Percentiles rank a stretch among this genome's conserved stretches.
phyloP scores from a whole-genome alignment of 2,888 invertebrate species.

The Anticlea derivata region DNA sequence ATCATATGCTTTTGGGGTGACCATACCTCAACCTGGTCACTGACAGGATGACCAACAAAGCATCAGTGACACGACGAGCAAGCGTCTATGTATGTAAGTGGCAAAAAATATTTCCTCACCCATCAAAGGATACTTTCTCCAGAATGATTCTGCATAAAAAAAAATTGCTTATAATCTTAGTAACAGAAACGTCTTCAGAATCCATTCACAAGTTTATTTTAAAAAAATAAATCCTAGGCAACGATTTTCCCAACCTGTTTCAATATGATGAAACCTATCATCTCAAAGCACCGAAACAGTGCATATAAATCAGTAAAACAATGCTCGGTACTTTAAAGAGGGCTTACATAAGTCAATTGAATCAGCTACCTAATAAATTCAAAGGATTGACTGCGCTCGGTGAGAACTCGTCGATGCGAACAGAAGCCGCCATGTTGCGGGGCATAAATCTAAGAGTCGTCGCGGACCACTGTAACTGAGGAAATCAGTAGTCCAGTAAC shows the following conservation, averaged over 20 bases:
- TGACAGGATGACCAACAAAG: no score
- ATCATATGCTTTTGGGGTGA: no score
- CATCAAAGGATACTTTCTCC: no score
- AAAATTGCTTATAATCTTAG: no score
- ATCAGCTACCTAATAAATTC: constrained; percentile 72
- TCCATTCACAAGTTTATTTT: no score
- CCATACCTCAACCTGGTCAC: no score
- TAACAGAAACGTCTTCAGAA: no score
- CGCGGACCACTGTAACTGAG: constrained; percentile 13
- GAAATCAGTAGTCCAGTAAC: not conserved
- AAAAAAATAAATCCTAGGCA: not conserved
- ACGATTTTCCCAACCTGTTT: not conserved
- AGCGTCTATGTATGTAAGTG: no score
- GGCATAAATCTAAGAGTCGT: constrained; percentile 75
- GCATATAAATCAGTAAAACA: constrained; percentile 71
- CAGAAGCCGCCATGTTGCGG: constrained; percentile 74
- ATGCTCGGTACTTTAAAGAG: constrained; percentile 61
- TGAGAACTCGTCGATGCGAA: constrained; percentile 74
- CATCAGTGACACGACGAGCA: no score
- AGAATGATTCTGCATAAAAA: no score
- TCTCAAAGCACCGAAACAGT: constrained; percentile 20
- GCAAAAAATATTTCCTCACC: no score
- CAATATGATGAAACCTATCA: constrained; percentile 14
- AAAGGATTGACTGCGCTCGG: constrained; percentile 71
- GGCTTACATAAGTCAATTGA: constrained; percentile 61